Conservation (phyloP, 2,113 vertebrate genomes). For the Phyllostomus discolor region DNA sequence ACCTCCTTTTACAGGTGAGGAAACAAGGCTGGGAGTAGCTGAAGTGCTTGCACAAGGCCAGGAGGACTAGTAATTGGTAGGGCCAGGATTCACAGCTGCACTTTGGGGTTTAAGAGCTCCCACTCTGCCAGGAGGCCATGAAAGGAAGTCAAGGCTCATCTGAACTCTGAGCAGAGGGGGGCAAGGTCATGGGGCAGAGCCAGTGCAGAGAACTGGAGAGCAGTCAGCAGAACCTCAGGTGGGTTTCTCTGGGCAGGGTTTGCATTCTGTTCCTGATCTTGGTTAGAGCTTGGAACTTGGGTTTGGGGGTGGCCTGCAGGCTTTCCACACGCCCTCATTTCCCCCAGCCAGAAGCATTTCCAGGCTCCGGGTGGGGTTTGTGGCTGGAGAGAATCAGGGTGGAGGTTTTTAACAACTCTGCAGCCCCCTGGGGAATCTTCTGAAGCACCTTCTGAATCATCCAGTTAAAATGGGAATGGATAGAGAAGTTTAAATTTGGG, state of each 20-base stretch:
- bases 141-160: neutral
- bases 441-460: neutral
- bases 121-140: accelerated
- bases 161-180: neutral
- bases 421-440: neutral
- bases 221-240: accelerated
- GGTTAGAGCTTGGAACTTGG: neutral
- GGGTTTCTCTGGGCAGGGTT: neutral
- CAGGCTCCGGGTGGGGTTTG: neutral
- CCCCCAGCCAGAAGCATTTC: neutral
- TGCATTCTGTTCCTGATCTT: neutral
- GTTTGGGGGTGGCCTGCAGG: neutral
- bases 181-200: neutral
- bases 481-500: neutral
- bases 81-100: neutral
- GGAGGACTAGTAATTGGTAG: neutral
- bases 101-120: neutral
- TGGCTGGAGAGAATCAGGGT: neutral
- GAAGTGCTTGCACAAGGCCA: neutral
- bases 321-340: neutral
- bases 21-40: neutral
- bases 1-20: neutral
- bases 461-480: neutral
- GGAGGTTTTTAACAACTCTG: neutral
- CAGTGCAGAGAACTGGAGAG: no score